A percentile compares a stretch with the other conserved stretches of the same genome.
Conservation (phyloP, 2,113 vertebrate genomes). For the Cynoglossus semilaevis region DNA sequence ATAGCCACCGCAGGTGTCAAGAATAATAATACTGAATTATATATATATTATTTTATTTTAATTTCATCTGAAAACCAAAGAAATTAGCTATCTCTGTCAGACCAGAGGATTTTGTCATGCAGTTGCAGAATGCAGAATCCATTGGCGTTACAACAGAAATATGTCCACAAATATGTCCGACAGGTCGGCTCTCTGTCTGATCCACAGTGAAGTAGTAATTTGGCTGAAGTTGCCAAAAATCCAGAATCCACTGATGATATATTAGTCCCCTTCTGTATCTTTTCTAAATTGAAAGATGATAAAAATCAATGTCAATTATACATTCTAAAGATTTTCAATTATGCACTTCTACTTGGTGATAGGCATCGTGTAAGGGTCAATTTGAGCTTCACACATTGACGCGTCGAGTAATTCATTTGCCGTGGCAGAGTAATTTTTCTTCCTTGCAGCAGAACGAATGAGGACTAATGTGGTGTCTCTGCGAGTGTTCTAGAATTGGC, state of each 20-base stretch:
- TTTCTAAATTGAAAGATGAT: conserved; percentile 43
- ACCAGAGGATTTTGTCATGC: no score
- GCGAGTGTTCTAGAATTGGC: conserved; percentile 43
- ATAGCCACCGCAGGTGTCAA: no score
- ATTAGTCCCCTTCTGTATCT: conserved; percentile 19
- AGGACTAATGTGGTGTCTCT: conserved; percentile 49
- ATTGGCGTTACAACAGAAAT: no score
- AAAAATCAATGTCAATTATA: conserved; percentile 55
- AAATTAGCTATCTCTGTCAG: no score
- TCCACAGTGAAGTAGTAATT: background rate
- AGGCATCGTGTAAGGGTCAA: conserved; percentile 60
- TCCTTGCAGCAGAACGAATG: conserved; percentile 60
- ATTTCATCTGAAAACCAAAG: no score
- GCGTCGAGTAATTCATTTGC: conserved; percentile 61
- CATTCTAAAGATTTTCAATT: conserved; percentile 71
- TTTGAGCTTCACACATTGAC: conserved; percentile 52
- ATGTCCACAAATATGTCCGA: no score
- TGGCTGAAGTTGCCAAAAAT: conserved; percentile 9
- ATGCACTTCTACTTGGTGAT: conserved; percentile 49
- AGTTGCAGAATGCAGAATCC: no score
- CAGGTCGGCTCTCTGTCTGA: no score
- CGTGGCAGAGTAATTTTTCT: conserved; percentile 64
- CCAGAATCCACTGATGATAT: background rate
- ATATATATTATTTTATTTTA: no score
- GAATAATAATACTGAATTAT: no score